phyloP scores from a whole-genome alignment of 2,797 vertebrate species.

The Eulemur coronatus region DNA sequence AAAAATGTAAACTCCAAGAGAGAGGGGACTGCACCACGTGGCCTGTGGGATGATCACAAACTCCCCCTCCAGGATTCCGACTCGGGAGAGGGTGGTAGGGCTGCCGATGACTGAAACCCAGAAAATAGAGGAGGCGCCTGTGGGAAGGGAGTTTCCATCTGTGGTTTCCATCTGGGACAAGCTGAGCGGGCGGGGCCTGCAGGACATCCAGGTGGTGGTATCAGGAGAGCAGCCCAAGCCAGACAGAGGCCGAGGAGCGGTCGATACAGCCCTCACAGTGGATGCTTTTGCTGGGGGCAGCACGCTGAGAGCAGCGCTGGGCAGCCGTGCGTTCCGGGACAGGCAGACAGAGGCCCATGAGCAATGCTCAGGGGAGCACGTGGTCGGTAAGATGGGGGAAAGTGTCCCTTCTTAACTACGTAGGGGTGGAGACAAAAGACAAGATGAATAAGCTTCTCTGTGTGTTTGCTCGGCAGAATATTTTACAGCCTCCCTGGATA shows the following conservation, averaged over 20 bases:
- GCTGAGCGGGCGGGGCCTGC: background rate
- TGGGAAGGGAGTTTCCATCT: background rate
- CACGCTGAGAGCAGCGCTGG: background rate
- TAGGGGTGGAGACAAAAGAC: constrained; percentile 39
- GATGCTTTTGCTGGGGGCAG: background rate
- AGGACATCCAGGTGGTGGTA: background rate
- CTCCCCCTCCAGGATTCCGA: background rate
- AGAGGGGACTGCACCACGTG: background rate
- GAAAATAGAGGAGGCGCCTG: background rate
- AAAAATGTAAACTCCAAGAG: background rate
- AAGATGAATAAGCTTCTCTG: constrained; percentile 69
- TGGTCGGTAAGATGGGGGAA: background rate
- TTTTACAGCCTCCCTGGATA: constrained; percentile 70
- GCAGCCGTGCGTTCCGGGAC: background rate
- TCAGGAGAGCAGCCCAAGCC: background rate
- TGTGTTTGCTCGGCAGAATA: constrained; percentile 47
- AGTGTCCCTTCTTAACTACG: background rate
- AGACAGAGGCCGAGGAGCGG: background rate
- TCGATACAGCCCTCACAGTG: fast-evolving
- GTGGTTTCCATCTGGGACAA: background rate
- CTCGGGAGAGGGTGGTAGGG: no score
- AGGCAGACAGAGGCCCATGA: background rate
- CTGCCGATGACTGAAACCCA: background rate
- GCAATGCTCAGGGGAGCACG: background rate
- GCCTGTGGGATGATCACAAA: constrained; percentile 46